Evolutionary conservation across 2,113 vertebrate species (phyloP).

Genomic region (Pelodiscus sinensis): DNA sequence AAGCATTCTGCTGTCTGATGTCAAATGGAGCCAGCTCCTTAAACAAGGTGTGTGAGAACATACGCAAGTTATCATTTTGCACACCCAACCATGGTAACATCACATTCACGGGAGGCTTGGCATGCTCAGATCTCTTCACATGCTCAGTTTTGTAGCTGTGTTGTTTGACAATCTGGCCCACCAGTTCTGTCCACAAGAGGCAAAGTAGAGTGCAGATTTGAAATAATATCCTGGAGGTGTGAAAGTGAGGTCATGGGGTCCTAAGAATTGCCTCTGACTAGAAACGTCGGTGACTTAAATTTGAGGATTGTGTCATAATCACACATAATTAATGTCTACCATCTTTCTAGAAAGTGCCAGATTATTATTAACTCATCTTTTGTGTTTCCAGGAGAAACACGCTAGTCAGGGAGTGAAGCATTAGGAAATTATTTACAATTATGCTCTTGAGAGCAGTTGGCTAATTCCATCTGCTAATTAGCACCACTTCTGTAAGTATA

Average conservation of each 20-base stretch:
- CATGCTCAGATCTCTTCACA: not conserved
- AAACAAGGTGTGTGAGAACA: not conserved
- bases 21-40: not conserved
- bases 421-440: constrained; percentile 74
- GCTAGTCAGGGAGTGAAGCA: constrained; percentile 52
- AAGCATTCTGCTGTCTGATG: not conserved
- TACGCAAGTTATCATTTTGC: fast-evolving
- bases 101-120: not conserved
- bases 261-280: not conserved
- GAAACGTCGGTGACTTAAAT: constrained; percentile 42
- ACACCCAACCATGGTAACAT: not conserved
- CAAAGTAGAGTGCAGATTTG: not conserved
- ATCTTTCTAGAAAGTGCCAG: constrained; percentile 60
- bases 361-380: constrained; percentile 73
- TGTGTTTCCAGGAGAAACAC: constrained; percentile 71
- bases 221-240: not conserved
- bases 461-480: constrained; percentile 75
- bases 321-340: constrained; percentile 69
- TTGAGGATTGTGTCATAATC: constrained; percentile 56
- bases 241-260: not conserved
- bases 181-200: not conserved
- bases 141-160: not conserved
- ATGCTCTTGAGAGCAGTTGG: constrained; percentile 58
- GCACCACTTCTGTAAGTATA: constrained; percentile 59
- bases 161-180: not conserved